Evolutionary conservation across 2,113 vertebrate species (phyloP), one percentile per base, ranked within the genome.

Genomic region (Sula dactylatra): DNA sequence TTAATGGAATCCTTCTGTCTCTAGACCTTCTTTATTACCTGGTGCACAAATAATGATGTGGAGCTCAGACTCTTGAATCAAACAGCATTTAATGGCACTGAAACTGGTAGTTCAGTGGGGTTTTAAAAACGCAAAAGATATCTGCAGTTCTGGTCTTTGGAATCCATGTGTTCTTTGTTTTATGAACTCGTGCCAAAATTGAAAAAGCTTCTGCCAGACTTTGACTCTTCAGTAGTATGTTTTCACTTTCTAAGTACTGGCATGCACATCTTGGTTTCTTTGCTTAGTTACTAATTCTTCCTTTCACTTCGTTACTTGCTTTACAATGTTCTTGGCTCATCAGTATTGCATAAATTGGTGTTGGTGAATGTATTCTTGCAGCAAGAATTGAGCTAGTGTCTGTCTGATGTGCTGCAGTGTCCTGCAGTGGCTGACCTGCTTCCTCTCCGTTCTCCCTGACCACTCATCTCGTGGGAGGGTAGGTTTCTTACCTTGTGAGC

Each of bases 261-360:
- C 70, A 24, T 76, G 49, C 87, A 81, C 32, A 83, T 92, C 69
- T 40, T 72, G 38, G n/a, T 92, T 95, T 49, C 72, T 94, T 71
- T 91, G 69, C 64, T 58, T 90, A 54, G 58, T 83, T 91, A 66
- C 49, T 83, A 58, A 70, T 93, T 94, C 52, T 93, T 74, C 62
- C 54, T 95, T 95, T 92, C 49, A 56, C 66, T 84, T 93, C 40
- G 16, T 72, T 74, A 45, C 52, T 81, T 83, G 40, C 59, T 83
- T 92, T 86, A 40, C 18, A 52, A 2, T 27, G 55, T 74, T 94
- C 45, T 71, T 93, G 73, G 49, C 69, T 91, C 89, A 47, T 92
- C 61, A 42, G n/a, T 47, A 15, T 74, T 65, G 91, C 34, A 10
- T 58, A 91, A 92, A n/a, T 74, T 49, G 50, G 36, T 72, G 45